Evolutionary conservation across 2,888 invertebrate genomes (phyloP).

Genomic region (Melinopterus prodromus): DNA sequence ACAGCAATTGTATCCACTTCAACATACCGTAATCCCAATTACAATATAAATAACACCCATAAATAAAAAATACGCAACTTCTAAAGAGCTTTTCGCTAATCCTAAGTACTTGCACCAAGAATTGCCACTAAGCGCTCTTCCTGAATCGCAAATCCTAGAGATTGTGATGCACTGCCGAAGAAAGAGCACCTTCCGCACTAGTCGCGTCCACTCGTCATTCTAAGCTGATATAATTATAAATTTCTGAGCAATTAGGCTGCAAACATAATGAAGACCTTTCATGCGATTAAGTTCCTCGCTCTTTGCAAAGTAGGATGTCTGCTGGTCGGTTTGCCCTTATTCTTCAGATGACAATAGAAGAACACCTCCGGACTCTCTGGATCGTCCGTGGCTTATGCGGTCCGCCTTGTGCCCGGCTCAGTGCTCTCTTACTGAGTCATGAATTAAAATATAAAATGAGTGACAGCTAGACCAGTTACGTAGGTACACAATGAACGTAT

Average conservation of each 20-base stretch:
- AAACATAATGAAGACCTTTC: conserved; percentile 31
- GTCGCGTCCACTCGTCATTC: not conserved
- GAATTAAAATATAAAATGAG: conserved; percentile 43
- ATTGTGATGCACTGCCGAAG: not conserved
- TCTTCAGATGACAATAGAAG: conserved; percentile 30
- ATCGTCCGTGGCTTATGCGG: not conserved
- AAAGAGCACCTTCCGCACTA: not conserved
- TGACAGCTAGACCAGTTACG: conserved; percentile 41
- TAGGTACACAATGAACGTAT: conserved; percentile 37
- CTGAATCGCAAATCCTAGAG: not conserved
- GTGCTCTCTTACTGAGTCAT: conserved; percentile 32
- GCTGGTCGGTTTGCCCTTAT: conserved; percentile 36
- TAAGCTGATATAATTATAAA: conserved; percentile 32
- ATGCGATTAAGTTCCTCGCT: conserved; percentile 34
- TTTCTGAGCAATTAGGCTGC: conserved; percentile 36
- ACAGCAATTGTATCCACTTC: not conserved
- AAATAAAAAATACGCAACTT: not conserved
- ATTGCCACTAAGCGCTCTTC: not conserved
- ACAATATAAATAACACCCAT: not conserved
- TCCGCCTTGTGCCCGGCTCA: conserved; percentile 21
- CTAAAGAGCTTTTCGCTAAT: not conserved
- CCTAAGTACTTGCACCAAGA: not conserved
- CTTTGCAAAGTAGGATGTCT: conserved; percentile 30
- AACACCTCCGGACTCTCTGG: conserved; percentile 35
- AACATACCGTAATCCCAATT: not conserved